phyloP scores from a whole-genome alignment of 2,113 vertebrate genomes.

The Phylloscopus trochilus region DNA sequence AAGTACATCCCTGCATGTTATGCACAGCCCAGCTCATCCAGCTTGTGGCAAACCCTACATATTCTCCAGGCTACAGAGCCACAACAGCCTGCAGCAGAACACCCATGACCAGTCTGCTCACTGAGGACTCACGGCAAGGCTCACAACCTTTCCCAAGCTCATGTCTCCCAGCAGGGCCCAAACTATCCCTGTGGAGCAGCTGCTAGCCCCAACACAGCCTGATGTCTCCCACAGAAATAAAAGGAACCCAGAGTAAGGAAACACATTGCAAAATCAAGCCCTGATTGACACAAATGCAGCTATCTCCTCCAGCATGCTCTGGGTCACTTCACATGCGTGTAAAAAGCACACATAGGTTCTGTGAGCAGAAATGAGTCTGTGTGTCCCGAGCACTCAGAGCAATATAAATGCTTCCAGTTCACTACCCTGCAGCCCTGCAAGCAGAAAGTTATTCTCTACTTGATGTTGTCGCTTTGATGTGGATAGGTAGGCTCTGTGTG shows the following conservation, averaged over 20 bases:
- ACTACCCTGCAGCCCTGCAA: background rate
- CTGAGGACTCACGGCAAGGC: background rate
- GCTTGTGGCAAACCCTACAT: background rate
- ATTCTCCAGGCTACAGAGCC: background rate
- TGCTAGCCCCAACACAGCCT: background rate
- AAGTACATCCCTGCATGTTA: background rate
- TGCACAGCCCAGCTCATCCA: background rate
- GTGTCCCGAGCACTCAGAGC: background rate
- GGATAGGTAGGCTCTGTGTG: background rate
- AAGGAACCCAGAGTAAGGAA: background rate
- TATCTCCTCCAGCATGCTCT: background rate
- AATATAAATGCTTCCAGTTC: background rate
- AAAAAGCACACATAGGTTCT: background rate
- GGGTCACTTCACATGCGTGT: background rate
- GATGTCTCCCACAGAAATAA: background rate
- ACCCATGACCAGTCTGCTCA: fast-evolving
- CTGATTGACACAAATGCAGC: background rate
- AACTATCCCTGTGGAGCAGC: background rate
- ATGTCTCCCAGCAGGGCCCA: background rate
- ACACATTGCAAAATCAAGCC: background rate
- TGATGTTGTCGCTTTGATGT: background rate
- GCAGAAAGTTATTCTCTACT: background rate
- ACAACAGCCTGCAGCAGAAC: background rate
- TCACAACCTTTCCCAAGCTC: background rate
- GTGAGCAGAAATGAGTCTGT: background rate